phyloP scores from a whole-genome alignment of 2,888 invertebrate species.

The Eristalis arbustorum region DNA sequence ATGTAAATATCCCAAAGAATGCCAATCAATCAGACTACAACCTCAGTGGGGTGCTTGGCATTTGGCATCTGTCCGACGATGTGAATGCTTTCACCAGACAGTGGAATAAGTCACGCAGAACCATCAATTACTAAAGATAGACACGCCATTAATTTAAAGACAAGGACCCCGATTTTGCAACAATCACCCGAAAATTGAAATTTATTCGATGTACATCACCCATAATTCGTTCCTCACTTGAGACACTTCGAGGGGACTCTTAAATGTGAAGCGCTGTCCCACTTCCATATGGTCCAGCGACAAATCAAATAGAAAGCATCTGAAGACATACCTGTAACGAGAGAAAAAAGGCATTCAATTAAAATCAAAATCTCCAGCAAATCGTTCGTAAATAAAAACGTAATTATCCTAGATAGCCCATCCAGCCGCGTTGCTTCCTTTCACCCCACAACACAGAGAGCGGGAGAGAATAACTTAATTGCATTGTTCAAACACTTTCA shows the following conservation, averaged over 20 bases:
- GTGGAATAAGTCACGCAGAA: too few relatives aligned
- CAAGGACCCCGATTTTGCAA: too few relatives aligned
- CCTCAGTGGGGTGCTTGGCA: too few relatives aligned
- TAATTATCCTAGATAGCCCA: not conserved
- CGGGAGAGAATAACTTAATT: slow-evolving; percentile 8
- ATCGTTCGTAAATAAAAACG: slow-evolving; percentile 24
- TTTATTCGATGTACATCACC: not conserved
- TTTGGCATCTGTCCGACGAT: too few relatives aligned
- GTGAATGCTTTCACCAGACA: too few relatives aligned
- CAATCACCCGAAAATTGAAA: slow-evolving; percentile 3
- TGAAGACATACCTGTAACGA: slow-evolving; percentile 38
- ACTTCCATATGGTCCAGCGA: not conserved
- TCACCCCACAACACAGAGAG: slow-evolving; percentile 10
- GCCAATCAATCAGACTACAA: too few relatives aligned
- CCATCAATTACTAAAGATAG: too few relatives aligned
- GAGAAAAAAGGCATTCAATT: slow-evolving; percentile 9
- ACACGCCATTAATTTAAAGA: too few relatives aligned
- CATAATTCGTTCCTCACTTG: not conserved
- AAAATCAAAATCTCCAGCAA: not conserved
- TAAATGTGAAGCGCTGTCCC: not conserved
- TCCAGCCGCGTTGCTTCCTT: not conserved
- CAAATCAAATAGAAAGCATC: slow-evolving; percentile 1
- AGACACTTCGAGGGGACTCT: not conserved
- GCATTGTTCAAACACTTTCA: slow-evolving; percentile 29
- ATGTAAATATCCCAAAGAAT: too few relatives aligned